Evolutionary conservation across 2,888 invertebrate genomes (phyloP), one percentile per base, ranked within the genome.

Genomic region (Slavum lentiscoides): DNA sequence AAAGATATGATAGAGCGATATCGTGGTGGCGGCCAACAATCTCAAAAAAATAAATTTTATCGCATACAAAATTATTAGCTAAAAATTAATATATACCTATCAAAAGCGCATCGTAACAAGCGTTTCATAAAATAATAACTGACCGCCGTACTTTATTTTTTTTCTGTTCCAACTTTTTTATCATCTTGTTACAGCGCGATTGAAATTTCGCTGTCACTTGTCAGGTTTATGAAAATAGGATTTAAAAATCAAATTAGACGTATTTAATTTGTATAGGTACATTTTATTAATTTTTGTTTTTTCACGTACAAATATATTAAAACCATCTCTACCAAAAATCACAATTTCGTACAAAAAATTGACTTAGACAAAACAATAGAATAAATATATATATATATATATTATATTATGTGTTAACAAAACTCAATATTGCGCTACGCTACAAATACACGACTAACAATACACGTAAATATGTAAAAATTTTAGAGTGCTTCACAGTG

Each of bases 281-380:
- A 66, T 74, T 66, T 43, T 39, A 67, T 67, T 75, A 43, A 75
- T 43, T 67, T 9, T 75, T 75, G 23, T 77, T 77, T 76, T n/a
- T 69, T 69, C 49, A 53, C 7, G 53, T 80, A 80, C 62, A 80
- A 80, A 80, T 77, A 80, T 80, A 80, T 55, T 80, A 80, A 72
- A 80, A 80, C 70, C 55, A 70, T 80, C 55, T 76, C 76, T 61
- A 77, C 53, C 30, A 53, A 77, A 62, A 77, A 77, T 69, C 68
- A 77, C 68, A 62, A 69, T 61, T 69, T 53, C 53, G 17, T 69
- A 77, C 49, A 77, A 69, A 69, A 76, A 76, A 61, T 69, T 69
- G 49, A 76, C n/a, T n/a, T n/a, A 39, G 7, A 76, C 30, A 76
- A 69, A 68, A 76, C 37, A 61, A 21, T 61, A 39, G 30, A 30